Evolutionary conservation across 2,113 vertebrate species (phyloP).

Genomic region (Tyto alba): DNA sequence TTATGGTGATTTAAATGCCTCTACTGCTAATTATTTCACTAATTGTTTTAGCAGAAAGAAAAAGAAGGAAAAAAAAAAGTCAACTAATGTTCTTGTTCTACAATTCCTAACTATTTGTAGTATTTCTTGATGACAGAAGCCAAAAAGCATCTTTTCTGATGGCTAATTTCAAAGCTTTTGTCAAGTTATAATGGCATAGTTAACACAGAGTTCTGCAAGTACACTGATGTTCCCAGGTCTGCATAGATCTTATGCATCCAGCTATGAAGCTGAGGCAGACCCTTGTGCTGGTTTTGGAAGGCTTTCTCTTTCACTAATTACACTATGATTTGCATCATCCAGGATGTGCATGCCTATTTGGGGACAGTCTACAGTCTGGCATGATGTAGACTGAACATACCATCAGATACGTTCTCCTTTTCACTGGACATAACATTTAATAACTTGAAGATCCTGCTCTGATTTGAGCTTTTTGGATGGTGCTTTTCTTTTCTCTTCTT

Average conservation of each 20-base stretch:
- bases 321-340: background rate
- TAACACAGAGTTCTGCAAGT: background rate
- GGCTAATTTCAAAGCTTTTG: background rate
- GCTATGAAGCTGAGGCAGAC: background rate
- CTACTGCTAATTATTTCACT: background rate
- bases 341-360: background rate
- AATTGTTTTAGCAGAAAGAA: background rate
- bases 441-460: background rate
- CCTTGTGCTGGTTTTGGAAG: background rate
- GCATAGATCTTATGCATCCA: background rate
- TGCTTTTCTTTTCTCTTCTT: background rate
- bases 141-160: background rate
- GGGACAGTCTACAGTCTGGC: background rate
- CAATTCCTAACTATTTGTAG: background rate
- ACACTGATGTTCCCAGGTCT: background rate
- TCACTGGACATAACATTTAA: background rate
- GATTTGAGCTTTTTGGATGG: background rate
- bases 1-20: background rate
- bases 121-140: background rate
- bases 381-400: background rate
- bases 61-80: rapidly evolving
- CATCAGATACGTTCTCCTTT: background rate
- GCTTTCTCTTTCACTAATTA: background rate
- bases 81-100: background rate
- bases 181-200: background rate